phyloP scores from a whole-genome alignment of 2,888 invertebrate genomes.

The Drosophila mercatorum region DNA sequence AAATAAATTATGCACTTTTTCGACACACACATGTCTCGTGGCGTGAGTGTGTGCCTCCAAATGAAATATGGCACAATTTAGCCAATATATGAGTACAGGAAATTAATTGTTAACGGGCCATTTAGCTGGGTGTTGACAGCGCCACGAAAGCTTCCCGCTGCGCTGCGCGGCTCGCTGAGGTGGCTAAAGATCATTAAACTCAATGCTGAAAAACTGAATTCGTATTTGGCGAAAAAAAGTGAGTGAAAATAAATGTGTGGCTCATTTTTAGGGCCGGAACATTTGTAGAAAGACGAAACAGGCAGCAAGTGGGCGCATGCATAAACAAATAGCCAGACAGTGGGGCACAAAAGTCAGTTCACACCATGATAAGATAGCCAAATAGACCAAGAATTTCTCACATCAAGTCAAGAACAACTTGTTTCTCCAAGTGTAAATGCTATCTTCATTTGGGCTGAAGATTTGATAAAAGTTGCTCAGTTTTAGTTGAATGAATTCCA shows the following conservation, averaged over 20 bases:
- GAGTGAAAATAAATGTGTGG: constrained; percentile 52
- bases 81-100: constrained; percentile 43
- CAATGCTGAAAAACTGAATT: constrained; percentile 23
- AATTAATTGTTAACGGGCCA: constrained; percentile 55
- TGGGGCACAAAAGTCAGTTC: constrained; percentile 42
- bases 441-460: constrained; percentile 1
- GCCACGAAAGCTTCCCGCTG: constrained; percentile 17
- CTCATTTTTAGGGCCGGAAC: constrained; percentile 56
- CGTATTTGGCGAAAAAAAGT: constrained; percentile 66
- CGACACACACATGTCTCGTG: constrained; percentile 19
- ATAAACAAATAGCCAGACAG: constrained; percentile 55
- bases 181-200: constrained; percentile 64
- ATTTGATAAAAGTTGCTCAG: neutral
- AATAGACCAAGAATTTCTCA: neutral
- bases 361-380: constrained; percentile 11
- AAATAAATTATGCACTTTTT: constrained; percentile 32
- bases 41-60: constrained; percentile 9
- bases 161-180: constrained; percentile 2
- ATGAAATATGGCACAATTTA: constrained; percentile 72
- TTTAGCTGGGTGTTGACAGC: constrained; percentile 64
- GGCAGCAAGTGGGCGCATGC: constrained; percentile 35
- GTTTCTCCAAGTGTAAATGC: neutral
- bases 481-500: neutral
- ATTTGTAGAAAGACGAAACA: constrained; percentile 44
- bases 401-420: neutral